These are phyloP conservation scores for Luperina nickerlii DNA, from an alignment of 2,888 invertebrate genomes.

Conservation along the genomic window DNA sequence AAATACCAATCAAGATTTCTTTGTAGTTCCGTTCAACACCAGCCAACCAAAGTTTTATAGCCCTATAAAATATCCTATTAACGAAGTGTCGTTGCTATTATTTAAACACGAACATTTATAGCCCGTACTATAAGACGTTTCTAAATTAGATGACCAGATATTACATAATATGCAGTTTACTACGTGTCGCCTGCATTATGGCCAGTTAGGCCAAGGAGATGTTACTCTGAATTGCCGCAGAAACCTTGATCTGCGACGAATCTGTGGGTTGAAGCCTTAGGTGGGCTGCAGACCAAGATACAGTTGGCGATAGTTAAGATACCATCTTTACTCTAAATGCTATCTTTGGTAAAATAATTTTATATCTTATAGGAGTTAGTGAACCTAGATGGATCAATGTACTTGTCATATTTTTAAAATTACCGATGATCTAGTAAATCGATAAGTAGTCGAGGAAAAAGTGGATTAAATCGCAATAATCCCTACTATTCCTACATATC, in stretches of 20 bases:
- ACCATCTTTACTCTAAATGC: neutral
- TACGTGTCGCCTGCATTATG: slow-evolving; percentile 26
- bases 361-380: neutral
- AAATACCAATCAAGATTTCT: neutral
- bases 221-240: slow-evolving; percentile 26
- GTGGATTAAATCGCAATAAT: neutral
- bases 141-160: slow-evolving; percentile 57
- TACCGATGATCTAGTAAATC: neutral
- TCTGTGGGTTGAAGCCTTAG: slow-evolving; percentile 34
- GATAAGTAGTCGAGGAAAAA: too few relatives aligned
- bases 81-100: slow-evolving; percentile 33
- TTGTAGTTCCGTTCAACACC: slow-evolving; percentile 24
- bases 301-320: neutral
- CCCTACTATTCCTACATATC: too few relatives aligned
- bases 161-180: slow-evolving; percentile 49
- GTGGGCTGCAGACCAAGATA: slow-evolving; percentile 28
- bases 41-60: slow-evolving; percentile 18
- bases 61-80: slow-evolving; percentile 21
- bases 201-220: slow-evolving; percentile 55
- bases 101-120: slow-evolving; percentile 40
- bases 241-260: slow-evolving; percentile 48
- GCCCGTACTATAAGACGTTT: slow-evolving; percentile 34
- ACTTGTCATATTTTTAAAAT: neutral
- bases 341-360: fast-evolving
- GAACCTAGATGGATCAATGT: neutral